A percentile compares a stretch with the other conserved stretches of the same genome.
These are phyloP conservation scores for Drosophila vallismaia DNA, from an alignment of 2,888 invertebrate species.

Conservation along the genomic window DNA sequence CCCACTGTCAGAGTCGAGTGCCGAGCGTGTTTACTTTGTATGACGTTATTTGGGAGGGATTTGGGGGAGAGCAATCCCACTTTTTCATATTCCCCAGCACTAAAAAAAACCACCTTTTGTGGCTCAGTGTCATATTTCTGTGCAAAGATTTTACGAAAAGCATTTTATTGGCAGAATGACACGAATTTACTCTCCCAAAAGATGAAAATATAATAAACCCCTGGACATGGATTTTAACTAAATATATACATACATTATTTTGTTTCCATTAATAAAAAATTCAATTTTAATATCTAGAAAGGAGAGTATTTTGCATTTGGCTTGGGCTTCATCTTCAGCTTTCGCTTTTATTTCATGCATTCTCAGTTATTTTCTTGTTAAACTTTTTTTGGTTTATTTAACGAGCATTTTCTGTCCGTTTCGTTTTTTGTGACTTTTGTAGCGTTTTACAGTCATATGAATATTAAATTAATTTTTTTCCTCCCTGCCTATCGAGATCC, in stretches of 20 bases:
- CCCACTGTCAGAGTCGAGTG: slow-evolving; percentile 58
- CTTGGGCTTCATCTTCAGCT: slow-evolving; percentile 1
- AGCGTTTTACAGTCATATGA: slow-evolving; percentile 51
- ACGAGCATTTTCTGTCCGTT: slow-evolving; percentile 44
- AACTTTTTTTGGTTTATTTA: slow-evolving; percentile 51
- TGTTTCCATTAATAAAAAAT: too few species aligned
- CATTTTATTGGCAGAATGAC: slow-evolving; percentile 1
- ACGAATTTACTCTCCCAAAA: background rate
- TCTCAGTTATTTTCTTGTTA: slow-evolving; percentile 15
- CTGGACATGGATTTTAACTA: too few species aligned
- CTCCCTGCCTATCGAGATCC: slow-evolving; percentile 11
- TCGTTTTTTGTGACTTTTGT: slow-evolving; percentile 43
- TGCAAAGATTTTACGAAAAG: slow-evolving; percentile 17
- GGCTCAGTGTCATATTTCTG: slow-evolving; percentile 45
- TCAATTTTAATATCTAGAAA: too few species aligned
- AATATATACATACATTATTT: too few species aligned
- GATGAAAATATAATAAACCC: too few species aligned
- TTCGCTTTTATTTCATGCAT: slow-evolving; percentile 11
- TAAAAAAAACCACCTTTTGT: background rate
- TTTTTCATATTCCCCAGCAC: background rate
- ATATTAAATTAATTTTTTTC: slow-evolving; percentile 56
- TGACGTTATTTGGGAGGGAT: slow-evolving; percentile 28
- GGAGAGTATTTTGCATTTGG: slow-evolving; percentile 9
- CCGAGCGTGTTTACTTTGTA: slow-evolving; percentile 52
- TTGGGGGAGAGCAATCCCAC: background rate